Base-by-base conservation (phyloP, 1,140 invertebrate genomes). In the Scaptomyza montana region DNA sequence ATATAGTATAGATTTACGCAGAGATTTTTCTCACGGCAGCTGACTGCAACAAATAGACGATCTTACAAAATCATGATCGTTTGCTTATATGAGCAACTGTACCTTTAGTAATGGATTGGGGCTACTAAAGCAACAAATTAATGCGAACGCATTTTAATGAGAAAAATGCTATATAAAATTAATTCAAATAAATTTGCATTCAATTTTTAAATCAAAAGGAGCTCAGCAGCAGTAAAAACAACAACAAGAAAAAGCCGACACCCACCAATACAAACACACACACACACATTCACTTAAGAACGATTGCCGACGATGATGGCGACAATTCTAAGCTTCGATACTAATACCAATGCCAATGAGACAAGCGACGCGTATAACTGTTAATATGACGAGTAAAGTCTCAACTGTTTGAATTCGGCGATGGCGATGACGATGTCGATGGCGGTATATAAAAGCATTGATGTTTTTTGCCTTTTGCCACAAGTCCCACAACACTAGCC, bases 161-260 rank as follows among this genome's bases (percentile, higher is more conserved):
- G 66, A 87, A 87, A 86, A 72, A 86, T 80, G 81, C 80, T 73
- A 4, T 6, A 33, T 33, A 71, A 1, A 81, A 79, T 66, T 70
- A 56, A 70, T 74, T 74, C 53, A 72, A 76, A 82, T 87, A 87
- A 87, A 87, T 87, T 87, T 87, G 84, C 82, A 86, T 86, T 63
- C 57, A 68, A 60, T 80, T 78, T 81, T 74, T 89, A 79, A 82
- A 89, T 82, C 84, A 73, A 71, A 65, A 84, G 82, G 68, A 69
- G 41, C 47, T 21, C 36, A 54, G 50, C 2, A 33, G 25, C 46
- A 68, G 61, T 45, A 67, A 53, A 75, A 78, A 67, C 43, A 16
- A 57, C 54, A 60, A 49, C 21, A 28, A 55, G n/a, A 50, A 66
- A 33, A 45, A 19, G 54, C 12, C 50, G 41, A 41, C 66, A 66